phyloP scores from a whole-genome alignment of 2,113 vertebrate species.

The Desmodus rotundus region DNA sequence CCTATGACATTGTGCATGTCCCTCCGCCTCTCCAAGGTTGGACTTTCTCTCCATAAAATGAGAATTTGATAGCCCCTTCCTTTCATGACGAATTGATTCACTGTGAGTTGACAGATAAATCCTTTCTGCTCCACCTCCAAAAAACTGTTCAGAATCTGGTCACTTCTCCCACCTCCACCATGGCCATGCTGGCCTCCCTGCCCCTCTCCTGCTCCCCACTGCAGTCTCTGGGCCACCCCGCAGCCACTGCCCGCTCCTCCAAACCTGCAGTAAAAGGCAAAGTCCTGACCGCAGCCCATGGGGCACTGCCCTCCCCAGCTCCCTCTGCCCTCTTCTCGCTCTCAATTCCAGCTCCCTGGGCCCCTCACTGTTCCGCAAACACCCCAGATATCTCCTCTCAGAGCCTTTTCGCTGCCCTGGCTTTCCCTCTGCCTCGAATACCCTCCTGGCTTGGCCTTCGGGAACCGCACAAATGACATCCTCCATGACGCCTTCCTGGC shows the following conservation, averaged over 20 bases:
- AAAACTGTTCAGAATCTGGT: neutral
- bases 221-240: neutral
- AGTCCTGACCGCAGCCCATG: fast-evolving
- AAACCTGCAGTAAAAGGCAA: neutral
- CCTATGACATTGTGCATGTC: neutral
- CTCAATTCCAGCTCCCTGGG: neutral
- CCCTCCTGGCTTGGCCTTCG: neutral
- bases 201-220: neutral
- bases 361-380: neutral
- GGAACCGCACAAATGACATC: neutral
- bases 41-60: neutral
- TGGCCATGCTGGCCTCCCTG: neutral
- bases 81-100: neutral
- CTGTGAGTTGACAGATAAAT: neutral
- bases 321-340: fast-evolving
- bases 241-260: neutral
- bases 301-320: neutral
- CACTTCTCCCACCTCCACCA: neutral
- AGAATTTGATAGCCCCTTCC: neutral
- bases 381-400: neutral
- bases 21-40: neutral
- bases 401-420: fast-evolving
- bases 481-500: neutral
- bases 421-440: neutral
- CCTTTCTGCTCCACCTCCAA: neutral